phyloP scores from a whole-genome alignment of 2,888 invertebrate species.

The Protula sp. region DNA sequence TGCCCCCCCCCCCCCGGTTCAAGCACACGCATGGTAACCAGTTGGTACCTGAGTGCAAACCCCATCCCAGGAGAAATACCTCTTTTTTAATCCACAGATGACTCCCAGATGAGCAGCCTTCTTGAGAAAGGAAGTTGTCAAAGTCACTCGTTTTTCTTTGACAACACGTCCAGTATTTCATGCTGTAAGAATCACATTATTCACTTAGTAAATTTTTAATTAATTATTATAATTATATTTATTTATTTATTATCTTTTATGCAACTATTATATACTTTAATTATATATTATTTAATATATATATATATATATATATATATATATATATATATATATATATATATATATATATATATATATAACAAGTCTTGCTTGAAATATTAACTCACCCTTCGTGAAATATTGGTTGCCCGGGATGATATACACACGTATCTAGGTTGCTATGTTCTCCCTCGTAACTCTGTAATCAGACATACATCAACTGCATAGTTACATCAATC shows the following conservation, averaged over 20 bases:
- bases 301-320: too few species aligned
- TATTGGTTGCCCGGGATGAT: conserved; percentile 84
- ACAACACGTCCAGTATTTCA: conserved; percentile 98
- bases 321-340: too few species aligned
- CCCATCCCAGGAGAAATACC: conserved; percentile 31
- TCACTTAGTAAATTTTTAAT: too few species aligned
- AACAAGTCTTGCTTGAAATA: too few species aligned
- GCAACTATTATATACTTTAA: too few species aligned
- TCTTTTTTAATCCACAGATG: conserved; percentile 80
- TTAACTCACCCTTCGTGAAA: conserved; percentile 79
- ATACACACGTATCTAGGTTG: conserved; percentile 60
- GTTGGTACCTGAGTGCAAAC: not conserved
- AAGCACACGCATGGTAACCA: too few species aligned
- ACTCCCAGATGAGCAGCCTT: conserved; percentile 77
- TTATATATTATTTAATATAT: too few species aligned
- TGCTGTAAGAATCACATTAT: conserved; percentile 46
- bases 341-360: too few species aligned
- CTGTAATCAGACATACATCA: conserved; percentile 1
- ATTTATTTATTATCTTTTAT: too few species aligned
- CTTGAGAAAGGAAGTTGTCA: conserved; percentile 81
- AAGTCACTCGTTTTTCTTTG: conserved; percentile 90
- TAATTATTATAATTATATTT: too few species aligned
- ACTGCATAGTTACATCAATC: too few species aligned
- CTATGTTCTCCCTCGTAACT: conserved; percentile 6
- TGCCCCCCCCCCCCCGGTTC: too few species aligned